Conservation (phyloP, 2,888 invertebrate genomes). For the Netelia inedita region DNA sequence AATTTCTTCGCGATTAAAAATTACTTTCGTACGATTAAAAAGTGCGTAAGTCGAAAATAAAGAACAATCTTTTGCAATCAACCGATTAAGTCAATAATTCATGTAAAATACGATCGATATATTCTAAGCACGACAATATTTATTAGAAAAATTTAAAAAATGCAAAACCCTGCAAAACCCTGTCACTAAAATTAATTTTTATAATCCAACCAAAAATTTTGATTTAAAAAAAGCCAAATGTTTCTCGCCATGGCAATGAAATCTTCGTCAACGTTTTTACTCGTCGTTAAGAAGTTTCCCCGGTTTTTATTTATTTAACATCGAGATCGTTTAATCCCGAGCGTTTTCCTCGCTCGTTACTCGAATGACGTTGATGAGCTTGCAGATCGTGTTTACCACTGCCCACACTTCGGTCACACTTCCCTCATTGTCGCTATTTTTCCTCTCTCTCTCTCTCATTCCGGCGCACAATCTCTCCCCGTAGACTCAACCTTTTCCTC, state of each 20-base stretch:
- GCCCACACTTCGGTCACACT: slow-evolving; percentile 44
- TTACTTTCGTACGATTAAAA: too few species aligned
- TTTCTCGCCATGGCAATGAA: slow-evolving; percentile 22
- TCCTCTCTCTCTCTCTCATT: slow-evolving; percentile 3
- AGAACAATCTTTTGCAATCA: too few species aligned
- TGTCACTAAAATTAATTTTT: too few species aligned
- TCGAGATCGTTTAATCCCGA: slow-evolving; percentile 30
- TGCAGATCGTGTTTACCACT: neutral
- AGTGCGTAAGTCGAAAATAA: too few species aligned
- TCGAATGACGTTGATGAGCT: slow-evolving; percentile 11
- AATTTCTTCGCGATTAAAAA: too few species aligned
- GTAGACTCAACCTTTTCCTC: neutral
- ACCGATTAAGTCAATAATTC: too few species aligned
- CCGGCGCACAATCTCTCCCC: neutral
- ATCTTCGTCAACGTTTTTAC: slow-evolving; percentile 40
- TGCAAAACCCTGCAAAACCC: too few species aligned
- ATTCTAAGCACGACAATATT: too few species aligned
- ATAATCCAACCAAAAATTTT: too few species aligned
- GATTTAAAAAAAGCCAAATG: too few species aligned
- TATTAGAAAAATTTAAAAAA: too few species aligned
- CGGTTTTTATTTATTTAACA: slow-evolving; percentile 2
- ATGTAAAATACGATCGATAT: too few species aligned
- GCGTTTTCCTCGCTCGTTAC: neutral
- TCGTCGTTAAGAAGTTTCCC: neutral
- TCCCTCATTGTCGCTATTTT: slow-evolving; percentile 12